Evolutionary conservation across 1,140 invertebrate genomes (phyloP).

Genomic region (Brachystomella parvula): DNA sequence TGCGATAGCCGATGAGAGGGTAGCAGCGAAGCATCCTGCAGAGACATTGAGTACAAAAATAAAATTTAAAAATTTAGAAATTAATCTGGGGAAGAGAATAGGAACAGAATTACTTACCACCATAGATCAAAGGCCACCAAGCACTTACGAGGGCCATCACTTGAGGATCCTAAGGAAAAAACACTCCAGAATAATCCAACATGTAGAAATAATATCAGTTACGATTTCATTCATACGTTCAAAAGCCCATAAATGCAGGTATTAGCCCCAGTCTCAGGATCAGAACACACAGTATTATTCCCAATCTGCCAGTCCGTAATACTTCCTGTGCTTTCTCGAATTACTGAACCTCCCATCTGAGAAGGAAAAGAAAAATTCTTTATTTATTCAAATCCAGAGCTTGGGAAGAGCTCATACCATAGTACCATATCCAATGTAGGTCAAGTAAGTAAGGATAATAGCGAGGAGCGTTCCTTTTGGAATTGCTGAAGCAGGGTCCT

Average conservation of each 20-base stretch:
- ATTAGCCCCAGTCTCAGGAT: conserved; percentile 7
- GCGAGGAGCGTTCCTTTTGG: conserved; percentile 54
- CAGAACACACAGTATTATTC: conserved; percentile 17
- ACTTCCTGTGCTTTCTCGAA: conserved; percentile 46
- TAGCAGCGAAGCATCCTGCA: conserved; percentile 59
- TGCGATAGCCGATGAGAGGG: conserved; percentile 57
- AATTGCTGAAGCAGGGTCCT: conserved; percentile 40
- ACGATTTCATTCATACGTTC: conserved; percentile 38
- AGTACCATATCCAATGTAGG: conserved; percentile 49
- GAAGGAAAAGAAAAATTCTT: not conserved
- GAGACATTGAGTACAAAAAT: conserved; percentile 39
- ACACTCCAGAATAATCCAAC: not conserved
- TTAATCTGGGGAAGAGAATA: not conserved
- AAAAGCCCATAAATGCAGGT: conserved; percentile 45
- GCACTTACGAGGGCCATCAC: conserved; percentile 54
- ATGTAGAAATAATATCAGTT: not conserved
- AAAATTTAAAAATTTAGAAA: conserved; percentile 7
- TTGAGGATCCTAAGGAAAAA: conserved; percentile 35
- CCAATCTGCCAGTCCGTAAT: conserved; percentile 36
- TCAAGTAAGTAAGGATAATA: conserved; percentile 49
- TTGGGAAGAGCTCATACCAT: conserved; percentile 33
- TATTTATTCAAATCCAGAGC: not conserved
- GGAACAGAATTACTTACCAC: conserved; percentile 9
- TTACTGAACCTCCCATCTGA: conserved; percentile 43
- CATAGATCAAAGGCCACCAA: conserved; percentile 53